Evolutionary conservation across 2,113 vertebrate genomes (phyloP), one percentile per base, ranked within the genome.

Genomic region (Todiramphus chloris): DNA sequence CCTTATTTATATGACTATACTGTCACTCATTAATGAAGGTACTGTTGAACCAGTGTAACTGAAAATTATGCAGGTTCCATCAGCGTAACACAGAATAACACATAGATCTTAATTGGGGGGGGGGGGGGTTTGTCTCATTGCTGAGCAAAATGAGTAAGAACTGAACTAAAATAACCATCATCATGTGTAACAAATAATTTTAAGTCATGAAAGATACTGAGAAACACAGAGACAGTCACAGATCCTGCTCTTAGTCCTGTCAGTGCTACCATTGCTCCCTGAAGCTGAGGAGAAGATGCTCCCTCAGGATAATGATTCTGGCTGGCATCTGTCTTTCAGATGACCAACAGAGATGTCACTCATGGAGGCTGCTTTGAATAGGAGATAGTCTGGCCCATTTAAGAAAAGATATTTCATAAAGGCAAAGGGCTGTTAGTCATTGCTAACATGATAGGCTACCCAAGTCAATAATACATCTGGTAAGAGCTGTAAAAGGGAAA

Each of bases 241-340:
- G 41, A 56, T 69, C 84, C 39, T 88, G 10, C 39, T 88, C 20
- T 64, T 30, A 30, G 23, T 62, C 21, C 41, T 83, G 31, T 19
- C 43, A 23, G 31, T 12, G 18, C 25, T 78, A 7, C 7, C 3
- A 1, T 56, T 0, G 0, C 31, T 70, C 24, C 46, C 24, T 83
- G 59, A n/a, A 69, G 37, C 0, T 0, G 23, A 55, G 39, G 18
- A 31, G n/a, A 77, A 64, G 20, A 6, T 37, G 16, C 11, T 88
- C 48, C 25, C 16, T 6, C 23, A 37, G 27, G 50, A 93, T 41
- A 30, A 18, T 67, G 64, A 55, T 6, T 2, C 21, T 74, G 56
- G 10, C 44, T 63, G 76, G 55, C 80, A 86, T 50, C 83, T 94
- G 79, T 93, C 74, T 37, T 92, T 86, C 86, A 83, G 50, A 70